phyloP scores from a whole-genome alignment of 2,888 invertebrate species.

The Megastigmus dorsalis region DNA sequence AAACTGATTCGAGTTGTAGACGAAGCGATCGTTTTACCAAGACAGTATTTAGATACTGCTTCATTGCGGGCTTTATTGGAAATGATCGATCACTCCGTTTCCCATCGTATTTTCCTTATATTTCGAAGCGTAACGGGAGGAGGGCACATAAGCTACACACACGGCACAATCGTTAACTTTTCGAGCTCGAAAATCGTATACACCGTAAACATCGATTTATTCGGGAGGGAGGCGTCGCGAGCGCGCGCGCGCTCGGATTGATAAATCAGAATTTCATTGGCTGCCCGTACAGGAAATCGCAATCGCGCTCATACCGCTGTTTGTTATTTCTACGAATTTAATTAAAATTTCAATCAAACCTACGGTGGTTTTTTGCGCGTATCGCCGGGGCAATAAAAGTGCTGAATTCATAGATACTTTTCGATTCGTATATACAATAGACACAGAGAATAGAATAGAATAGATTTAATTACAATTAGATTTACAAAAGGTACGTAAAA shows the following conservation, averaged over 20 bases:
- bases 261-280: slow-evolving; percentile 12
- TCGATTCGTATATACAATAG: neutral
- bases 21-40: slow-evolving; percentile 19
- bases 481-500: too few species aligned
- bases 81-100: too few species aligned
- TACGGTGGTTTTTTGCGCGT: too few species aligned
- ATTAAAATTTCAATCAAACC: neutral
- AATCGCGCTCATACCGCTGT: neutral
- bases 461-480: too few species aligned
- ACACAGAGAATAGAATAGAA: too few species aligned
- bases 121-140: too few species aligned
- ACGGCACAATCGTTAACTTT: neutral
- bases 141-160: neutral
- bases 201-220: too few species aligned
- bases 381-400: slow-evolving; percentile 9
- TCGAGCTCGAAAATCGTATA: neutral
- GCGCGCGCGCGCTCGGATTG: neutral
- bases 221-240: neutral
- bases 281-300: neutral
- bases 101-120: too few species aligned
- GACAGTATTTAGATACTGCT: too few species aligned
- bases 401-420: neutral
- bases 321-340: slow-evolving; percentile 13
- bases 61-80: too few species aligned
- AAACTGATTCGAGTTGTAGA: slow-evolving; percentile 16